Evolutionary conservation across 2,113 vertebrate species (phyloP), one percentile per base, ranked within the genome.

Genomic region (Alectura lathami): DNA sequence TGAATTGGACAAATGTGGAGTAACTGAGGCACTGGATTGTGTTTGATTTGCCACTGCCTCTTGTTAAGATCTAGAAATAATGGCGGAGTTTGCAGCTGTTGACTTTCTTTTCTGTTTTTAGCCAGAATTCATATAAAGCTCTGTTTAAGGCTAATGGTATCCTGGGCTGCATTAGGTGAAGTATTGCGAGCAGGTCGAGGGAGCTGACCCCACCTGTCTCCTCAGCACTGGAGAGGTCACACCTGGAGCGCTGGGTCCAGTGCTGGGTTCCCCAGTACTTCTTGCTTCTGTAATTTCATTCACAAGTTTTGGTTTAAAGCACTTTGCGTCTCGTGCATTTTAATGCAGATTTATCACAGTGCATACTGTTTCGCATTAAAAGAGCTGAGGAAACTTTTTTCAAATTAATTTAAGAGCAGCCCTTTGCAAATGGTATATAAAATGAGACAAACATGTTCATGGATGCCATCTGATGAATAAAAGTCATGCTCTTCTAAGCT

Each of bases 31-130:
- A 51, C 8, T 68, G 59, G 23, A 57, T 90, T 72, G 59, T 15
- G 53, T 90, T 80, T 82, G 42, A 45, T 43, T 88, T 66, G 47
- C 51, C 23, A 8, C 15, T 51, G 34, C 53, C 54, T 64, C 15
- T 80, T 70, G 34, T 73, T 75, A 76, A 80, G 48, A 45, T 70
- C 34, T 75, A 13, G 30, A 50, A 89, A 78, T 78, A 77, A 56
- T 70, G 45, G 17, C 0, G 43, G 60, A 40, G 26, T 54, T 80
- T 72, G 43, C 32, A 72, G 38, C 51, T 48, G 4, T 68, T 72
- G 27, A 34, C 11, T 83, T 86, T 38, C 23, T 68, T 88, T 21
- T 79, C 20, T 21, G 6, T 74, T 75, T 84, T 51, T 43, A 77
- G 20, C 30, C 24, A 68, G n/a, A 32, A 47, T 75, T 89, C 51